These are phyloP conservation scores for Tetrao urogallus DNA, from an alignment of 2,113 vertebrate genomes.

Conservation along the genomic window DNA sequence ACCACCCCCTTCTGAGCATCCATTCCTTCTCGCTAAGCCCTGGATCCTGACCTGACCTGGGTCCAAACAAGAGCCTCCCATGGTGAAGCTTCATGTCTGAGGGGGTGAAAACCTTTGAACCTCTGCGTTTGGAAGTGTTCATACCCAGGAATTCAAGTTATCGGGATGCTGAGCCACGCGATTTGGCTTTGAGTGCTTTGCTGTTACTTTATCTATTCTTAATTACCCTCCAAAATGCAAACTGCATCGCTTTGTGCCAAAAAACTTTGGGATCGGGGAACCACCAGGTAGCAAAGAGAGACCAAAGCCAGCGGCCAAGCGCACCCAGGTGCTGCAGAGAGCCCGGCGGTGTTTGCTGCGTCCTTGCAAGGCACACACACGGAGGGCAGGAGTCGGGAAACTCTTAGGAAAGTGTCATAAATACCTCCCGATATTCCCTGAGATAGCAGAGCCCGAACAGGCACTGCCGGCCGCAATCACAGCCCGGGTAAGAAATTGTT, in stretches of 20 bases:
- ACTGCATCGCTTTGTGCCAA: neutral
- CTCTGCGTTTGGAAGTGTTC: neutral
- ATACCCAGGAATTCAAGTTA: neutral
- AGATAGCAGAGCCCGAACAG: slow-evolving; percentile 48
- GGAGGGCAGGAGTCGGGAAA: slow-evolving; percentile 29
- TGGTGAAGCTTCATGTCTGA: neutral
- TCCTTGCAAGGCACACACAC: neutral
- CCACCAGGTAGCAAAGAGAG: neutral
- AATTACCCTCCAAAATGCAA: neutral
- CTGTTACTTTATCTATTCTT: neutral
- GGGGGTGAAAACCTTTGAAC: neutral
- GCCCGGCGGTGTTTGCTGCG: neutral
- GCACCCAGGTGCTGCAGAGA: neutral
- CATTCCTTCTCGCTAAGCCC: neutral
- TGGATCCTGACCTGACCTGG: neutral
- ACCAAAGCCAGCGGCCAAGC: neutral
- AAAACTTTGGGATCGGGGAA: neutral
- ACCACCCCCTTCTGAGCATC: neutral
- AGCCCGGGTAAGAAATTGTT: slow-evolving; percentile 36
- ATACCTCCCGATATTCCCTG: slow-evolving; percentile 49
- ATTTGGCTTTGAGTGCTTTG: neutral
- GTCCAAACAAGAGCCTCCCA: neutral
- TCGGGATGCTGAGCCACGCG: neutral
- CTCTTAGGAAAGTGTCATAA: slow-evolving; percentile 69
- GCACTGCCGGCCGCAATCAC: neutral